Evolutionary conservation across 2,888 invertebrate species (phyloP).

Genomic region (Diarsia mendica): DNA sequence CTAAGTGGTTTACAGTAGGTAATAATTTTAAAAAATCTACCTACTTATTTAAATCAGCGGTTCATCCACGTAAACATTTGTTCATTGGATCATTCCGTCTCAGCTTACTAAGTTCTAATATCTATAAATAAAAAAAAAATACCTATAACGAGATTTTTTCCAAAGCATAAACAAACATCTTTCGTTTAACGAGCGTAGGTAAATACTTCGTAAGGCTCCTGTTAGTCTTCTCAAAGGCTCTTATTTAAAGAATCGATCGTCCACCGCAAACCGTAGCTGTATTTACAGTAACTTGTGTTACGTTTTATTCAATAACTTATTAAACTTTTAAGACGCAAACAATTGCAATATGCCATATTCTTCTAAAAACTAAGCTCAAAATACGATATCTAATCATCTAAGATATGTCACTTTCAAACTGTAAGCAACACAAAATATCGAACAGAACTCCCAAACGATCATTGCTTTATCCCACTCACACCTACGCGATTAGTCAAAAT

Average conservation of each 20-base stretch:
- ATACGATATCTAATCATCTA: conserved; percentile 30
- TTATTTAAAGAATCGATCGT: conserved; percentile 68
- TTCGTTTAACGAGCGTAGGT: conserved; percentile 19
- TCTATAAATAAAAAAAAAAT: background rate
- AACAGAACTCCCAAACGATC: conserved; percentile 48
- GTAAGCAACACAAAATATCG: conserved; percentile 37
- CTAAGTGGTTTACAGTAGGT: background rate
- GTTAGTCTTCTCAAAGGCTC: conserved; percentile 41
- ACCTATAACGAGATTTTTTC: conserved; percentile 11
- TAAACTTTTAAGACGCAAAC: conserved; percentile 54
- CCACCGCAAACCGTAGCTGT: conserved; percentile 64
- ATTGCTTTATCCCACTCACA: conserved; percentile 62
- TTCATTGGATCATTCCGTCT: background rate
- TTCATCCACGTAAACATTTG: background rate
- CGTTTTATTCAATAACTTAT: conserved; percentile 65
- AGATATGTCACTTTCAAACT: conserved; percentile 53
- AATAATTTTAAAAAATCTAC: too few species aligned
- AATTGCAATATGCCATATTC: conserved; percentile 50
- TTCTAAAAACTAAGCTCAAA: conserved; percentile 50
- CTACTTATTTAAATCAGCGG: background rate
- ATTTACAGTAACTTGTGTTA: conserved; percentile 67
- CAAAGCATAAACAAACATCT: conserved; percentile 9
- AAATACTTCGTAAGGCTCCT: conserved; percentile 43
- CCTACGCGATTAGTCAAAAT: conserved; percentile 43
- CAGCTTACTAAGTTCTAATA: background rate